phyloP scores from a whole-genome alignment of 2,797 vertebrate species.

The Coracias cyanogaster region DNA sequence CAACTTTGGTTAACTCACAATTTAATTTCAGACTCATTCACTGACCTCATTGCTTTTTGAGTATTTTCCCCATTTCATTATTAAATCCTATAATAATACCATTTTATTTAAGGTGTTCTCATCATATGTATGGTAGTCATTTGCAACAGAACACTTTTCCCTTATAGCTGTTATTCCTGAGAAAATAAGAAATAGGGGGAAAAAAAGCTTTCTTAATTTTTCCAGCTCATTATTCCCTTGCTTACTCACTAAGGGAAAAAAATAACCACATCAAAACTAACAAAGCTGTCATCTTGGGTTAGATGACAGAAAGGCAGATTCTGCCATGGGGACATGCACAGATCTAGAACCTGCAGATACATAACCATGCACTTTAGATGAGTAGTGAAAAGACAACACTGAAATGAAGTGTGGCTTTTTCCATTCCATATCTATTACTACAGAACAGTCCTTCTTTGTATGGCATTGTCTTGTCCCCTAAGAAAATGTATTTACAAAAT shows the following conservation, averaged over 20 bases:
- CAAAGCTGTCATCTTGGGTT: neutral
- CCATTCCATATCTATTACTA: neutral
- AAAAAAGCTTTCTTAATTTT: neutral
- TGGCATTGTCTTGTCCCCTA: neutral
- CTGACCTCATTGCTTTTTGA: neutral
- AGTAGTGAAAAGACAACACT: neutral
- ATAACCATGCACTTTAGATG: neutral
- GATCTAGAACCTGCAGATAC: neutral
- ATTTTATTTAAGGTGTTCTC: conserved; percentile 42
- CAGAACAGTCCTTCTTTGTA: neutral
- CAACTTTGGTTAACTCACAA: neutral
- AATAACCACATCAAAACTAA: neutral
- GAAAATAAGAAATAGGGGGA: neutral
- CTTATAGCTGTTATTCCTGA: neutral
- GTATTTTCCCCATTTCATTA: neutral
- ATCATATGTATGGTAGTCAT: neutral
- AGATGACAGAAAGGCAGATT: neutral
- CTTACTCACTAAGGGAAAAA: neutral
- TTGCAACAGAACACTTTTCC: neutral
- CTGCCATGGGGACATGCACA: neutral
- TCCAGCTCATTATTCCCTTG: neutral
- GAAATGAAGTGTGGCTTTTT: neutral
- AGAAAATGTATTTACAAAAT: neutral
- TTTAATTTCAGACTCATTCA: neutral
- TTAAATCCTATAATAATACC: neutral